Conservation (phyloP, 2,888 invertebrate species). For the Agonopterix alstromeriana region DNA sequence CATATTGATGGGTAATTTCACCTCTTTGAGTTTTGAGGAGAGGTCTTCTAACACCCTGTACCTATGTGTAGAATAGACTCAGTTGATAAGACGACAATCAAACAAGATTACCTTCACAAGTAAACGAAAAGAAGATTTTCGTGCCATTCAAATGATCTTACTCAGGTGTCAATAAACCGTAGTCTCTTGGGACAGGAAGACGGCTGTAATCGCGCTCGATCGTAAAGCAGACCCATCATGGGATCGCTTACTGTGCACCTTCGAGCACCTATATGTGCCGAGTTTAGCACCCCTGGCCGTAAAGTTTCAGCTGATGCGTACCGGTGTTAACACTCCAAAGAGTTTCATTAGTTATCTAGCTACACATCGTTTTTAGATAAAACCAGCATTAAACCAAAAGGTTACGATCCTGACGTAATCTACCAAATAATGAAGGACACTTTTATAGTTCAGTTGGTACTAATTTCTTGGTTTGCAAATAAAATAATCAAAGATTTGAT, state of each 20-base stretch:
- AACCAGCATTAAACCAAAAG: too few relatives aligned
- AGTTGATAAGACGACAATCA: too few relatives aligned
- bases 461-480: too few relatives aligned
- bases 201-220: constrained; percentile 40
- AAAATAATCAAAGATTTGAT: too few relatives aligned
- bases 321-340: constrained; percentile 6
- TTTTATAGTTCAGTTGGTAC: too few relatives aligned
- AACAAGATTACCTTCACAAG: not conserved
- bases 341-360: constrained; percentile 10
- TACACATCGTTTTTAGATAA: too few relatives aligned
- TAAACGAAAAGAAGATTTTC: constrained; percentile 21
- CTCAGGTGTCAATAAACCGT: constrained; percentile 66
- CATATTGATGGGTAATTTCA: too few relatives aligned
- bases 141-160: constrained; percentile 53
- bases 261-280: constrained; percentile 4
- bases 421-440: too few relatives aligned
- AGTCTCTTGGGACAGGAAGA: constrained; percentile 32
- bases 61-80: too few relatives aligned
- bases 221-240: constrained; percentile 53
- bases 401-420: too few relatives aligned
- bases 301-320: constrained; percentile 20
- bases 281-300: constrained; percentile 40
- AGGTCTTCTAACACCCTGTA: too few relatives aligned
- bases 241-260: constrained; percentile 48
- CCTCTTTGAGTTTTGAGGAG: too few relatives aligned